Conservation (phyloP, 2,888 invertebrate species). For the Pyrochroa serraticornis region DNA sequence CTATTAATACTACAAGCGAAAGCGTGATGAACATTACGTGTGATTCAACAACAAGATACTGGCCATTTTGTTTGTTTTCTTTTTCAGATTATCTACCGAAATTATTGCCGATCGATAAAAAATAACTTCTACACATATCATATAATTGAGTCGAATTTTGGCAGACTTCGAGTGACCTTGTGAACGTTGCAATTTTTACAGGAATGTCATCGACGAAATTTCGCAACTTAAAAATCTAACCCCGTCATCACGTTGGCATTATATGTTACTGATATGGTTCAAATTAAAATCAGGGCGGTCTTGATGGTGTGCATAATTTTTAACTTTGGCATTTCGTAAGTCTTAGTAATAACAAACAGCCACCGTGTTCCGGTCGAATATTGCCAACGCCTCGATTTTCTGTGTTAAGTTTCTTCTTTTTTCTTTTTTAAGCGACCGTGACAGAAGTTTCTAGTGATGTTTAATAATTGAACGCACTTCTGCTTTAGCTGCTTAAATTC, state of each 20-base stretch:
- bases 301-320: conserved; percentile 31
- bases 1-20: conserved; percentile 37
- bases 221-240: conserved; percentile 21
- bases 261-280: conserved; percentile 46
- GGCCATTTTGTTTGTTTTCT: conserved; percentile 11
- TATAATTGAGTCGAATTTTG: conserved; percentile 34
- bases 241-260: conserved; percentile 40
- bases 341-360: conserved; percentile 43
- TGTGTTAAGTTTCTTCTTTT: conserved; percentile 18
- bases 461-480: conserved; percentile 24
- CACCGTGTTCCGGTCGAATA: conserved; percentile 33
- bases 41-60: conserved; percentile 31
- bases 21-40: conserved; percentile 33
- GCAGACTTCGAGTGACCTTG: conserved; percentile 47
- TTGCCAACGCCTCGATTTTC: conserved; percentile 35
- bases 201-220: conserved; percentile 32
- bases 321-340: conserved; percentile 50
- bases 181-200: conserved; percentile 40
- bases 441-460: not conserved
- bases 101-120: conserved; percentile 42
- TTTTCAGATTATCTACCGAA: not conserved
- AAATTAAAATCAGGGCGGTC: conserved; percentile 10
- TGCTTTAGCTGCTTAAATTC: conserved; percentile 31
- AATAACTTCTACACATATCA: conserved; percentile 37
- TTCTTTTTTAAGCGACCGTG: conserved; percentile 1